A percentile compares a stretch with the other conserved stretches of the same genome.
Conservation (phyloP, 2,113 vertebrate species). For the Xiphophorus maculatus region DNA sequence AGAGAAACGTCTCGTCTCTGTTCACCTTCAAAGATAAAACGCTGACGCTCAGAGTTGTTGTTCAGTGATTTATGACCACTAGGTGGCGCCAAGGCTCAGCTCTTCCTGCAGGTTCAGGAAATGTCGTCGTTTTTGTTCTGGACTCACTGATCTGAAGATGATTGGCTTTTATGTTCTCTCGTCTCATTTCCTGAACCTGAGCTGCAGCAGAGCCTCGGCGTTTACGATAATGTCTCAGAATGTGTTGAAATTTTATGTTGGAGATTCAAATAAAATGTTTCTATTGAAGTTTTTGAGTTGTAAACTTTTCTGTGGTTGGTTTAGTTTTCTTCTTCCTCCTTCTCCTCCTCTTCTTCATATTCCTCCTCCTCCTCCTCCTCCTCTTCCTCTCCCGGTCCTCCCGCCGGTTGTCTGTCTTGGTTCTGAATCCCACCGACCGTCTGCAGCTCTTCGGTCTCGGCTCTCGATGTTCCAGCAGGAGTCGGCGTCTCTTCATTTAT, state of each 20-base stretch:
- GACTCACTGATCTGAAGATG: too few relatives aligned
- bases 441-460: not conserved
- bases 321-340: not conserved
- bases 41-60: not conserved
- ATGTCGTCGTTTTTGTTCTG: too few relatives aligned
- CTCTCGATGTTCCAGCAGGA: not conserved
- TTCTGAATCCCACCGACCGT: slow-evolving; percentile 10
- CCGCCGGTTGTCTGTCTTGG: not conserved
- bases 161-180: not conserved
- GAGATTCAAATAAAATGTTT: slow-evolving; percentile 61
- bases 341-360: not conserved
- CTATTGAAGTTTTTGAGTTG: not conserved
- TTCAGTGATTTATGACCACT: slow-evolving; percentile 47
- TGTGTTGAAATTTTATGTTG: slow-evolving; percentile 46
- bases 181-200: slow-evolving; percentile 3
- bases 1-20: slow-evolving; percentile 27
- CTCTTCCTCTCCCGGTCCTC: not conserved
- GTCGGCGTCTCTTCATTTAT: not conserved
- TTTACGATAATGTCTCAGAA: slow-evolving; percentile 1
- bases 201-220: slow-evolving; percentile 1
- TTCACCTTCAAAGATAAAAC: slow-evolving; percentile 5
- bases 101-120: not conserved
- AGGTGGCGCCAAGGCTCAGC: slow-evolving; percentile 32
- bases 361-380: not conserved
- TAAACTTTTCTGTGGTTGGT: not conserved